Percentiles rank a stretch among this genome's conserved stretches.
Evolutionary conservation across 2,888 invertebrate species (phyloP).

Genomic region (Branchellion lobata): DNA sequence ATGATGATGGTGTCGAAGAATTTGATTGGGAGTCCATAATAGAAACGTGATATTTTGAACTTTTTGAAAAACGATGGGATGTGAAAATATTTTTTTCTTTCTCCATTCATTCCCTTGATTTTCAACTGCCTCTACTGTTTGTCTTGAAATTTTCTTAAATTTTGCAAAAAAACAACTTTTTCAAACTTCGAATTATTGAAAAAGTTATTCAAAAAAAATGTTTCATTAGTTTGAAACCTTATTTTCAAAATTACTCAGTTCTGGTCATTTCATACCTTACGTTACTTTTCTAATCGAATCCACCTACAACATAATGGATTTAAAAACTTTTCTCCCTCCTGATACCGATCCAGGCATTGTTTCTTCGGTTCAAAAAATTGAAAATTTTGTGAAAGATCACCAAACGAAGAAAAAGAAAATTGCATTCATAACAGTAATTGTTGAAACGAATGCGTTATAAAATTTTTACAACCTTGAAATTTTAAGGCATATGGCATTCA

Average conservation of each 20-base stretch:
- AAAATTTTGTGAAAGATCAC: neutral
- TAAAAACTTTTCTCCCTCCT: no score
- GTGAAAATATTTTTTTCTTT: neutral
- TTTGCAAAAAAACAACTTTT: no score
- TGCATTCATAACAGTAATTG: neutral
- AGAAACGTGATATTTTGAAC: neutral
- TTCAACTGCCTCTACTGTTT: neutral
- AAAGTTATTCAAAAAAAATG: no score
- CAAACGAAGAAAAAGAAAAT: neutral
- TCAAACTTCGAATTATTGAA: no score
- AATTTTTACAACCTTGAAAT: neutral
- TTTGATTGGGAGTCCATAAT: slow-evolving; percentile 30
- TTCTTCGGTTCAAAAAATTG: neutral
- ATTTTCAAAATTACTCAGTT: no score
- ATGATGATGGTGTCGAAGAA: no score
- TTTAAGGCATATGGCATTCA: no score
- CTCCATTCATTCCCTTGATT: neutral
- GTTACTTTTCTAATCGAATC: no score
- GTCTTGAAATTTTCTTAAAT: no score
- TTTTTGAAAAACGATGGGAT: neutral
- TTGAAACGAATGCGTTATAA: neutral
- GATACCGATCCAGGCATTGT: neutral
- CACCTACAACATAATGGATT: no score
- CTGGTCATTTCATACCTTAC: no score
- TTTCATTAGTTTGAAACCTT: no score